Conservation (phyloP, 2,113 vertebrate genomes). For the Hydropotes inermis region DNA sequence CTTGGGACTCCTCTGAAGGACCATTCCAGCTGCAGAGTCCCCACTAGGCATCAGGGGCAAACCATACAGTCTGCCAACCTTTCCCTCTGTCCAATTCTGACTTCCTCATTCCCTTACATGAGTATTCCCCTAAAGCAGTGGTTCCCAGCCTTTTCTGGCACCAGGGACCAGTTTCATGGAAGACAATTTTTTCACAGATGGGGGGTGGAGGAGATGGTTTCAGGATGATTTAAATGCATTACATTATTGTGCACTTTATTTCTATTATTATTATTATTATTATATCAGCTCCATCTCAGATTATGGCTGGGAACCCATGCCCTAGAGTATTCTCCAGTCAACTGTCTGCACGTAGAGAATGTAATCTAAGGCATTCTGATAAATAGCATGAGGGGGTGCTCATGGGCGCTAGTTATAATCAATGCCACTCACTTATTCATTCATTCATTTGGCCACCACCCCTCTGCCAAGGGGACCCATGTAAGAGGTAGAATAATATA, state of each 20-base stretch:
- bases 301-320: not conserved
- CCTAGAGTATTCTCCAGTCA: not conserved
- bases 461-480: not conserved
- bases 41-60: not conserved
- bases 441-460: accelerated
- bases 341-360: not conserved
- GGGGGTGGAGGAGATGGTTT: not conserved
- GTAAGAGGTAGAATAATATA: not conserved
- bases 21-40: not conserved
- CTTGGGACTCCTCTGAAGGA: not conserved
- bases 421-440: accelerated
- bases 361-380: not conserved
- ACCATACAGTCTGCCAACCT: too few species aligned
- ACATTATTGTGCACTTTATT: not conserved
- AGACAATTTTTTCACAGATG: not conserved
- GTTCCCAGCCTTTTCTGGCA: not conserved
- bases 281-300: not conserved
- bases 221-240: not conserved
- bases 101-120: not conserved
- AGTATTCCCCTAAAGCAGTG: not conserved
- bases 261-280: not conserved
- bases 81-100: not conserved
- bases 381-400: not conserved
- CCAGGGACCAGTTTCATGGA: not conserved
- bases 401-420: not conserved